These are phyloP conservation scores for Holothuria leucospilota DNA, from an alignment of 53 echinoderm and acorn worm genomes.

Conservation along the genomic window DNA sequence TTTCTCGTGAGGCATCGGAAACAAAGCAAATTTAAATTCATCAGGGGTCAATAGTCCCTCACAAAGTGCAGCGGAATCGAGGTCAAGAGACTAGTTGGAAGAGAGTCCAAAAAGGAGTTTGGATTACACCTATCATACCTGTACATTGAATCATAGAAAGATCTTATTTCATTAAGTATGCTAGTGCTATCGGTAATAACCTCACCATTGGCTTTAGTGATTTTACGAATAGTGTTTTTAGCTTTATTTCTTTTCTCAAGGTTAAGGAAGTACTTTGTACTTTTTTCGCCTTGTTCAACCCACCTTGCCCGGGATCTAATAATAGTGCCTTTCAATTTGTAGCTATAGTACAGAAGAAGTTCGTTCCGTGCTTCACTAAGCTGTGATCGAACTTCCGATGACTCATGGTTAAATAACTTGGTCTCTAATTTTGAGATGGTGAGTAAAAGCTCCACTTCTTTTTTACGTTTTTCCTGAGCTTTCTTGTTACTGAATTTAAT, in stretches of 20 bases:
- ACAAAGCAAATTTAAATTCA: not conserved
- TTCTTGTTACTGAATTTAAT: too few relatives aligned
- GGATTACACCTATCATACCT: not conserved
- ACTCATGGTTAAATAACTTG: not conserved
- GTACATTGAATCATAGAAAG: not conserved
- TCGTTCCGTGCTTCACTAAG: not conserved
- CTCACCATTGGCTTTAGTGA: too few relatives aligned
- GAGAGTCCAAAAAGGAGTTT: too few relatives aligned
- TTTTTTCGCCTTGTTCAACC: too few relatives aligned
- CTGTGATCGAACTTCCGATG: not conserved
- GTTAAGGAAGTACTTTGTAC: too few relatives aligned
- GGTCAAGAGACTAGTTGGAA: not conserved
- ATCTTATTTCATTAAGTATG: not conserved
- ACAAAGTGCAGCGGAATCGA: not conserved
- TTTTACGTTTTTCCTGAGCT: too few relatives aligned
- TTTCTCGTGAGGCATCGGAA: not conserved
- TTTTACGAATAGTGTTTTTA: too few relatives aligned
- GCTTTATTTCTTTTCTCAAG: too few relatives aligned
- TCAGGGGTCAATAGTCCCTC: not conserved
- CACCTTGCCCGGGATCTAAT: too few relatives aligned
- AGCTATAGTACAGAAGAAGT: too few relatives aligned
- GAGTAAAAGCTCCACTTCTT: not conserved
- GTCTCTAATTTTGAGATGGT: not conserved
- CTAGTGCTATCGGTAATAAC: too few relatives aligned
- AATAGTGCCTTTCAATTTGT: too few relatives aligned